Base-by-base conservation (phyloP, 2,113 vertebrate species). In the Orycteropus afer region DNA sequence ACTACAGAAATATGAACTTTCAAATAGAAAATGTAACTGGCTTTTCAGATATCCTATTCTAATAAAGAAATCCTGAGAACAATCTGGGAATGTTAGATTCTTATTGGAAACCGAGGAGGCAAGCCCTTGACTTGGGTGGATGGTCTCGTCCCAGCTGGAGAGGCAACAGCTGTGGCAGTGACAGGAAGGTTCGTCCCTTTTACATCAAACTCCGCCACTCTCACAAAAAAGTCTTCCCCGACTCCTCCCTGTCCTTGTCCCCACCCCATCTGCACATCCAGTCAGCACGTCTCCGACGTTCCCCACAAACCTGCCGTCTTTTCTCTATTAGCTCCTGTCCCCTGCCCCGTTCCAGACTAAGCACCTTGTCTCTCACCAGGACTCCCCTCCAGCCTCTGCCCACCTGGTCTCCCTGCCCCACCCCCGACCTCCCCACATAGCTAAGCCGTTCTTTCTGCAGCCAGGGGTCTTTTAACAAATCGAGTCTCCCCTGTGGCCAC, bases 201-300 rank as follows among this genome's bases (percentile, higher is more conserved):
- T 27, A 29, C n/a, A n/a, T 14, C 34, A 34, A 27, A 23, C 10
- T 5, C 79, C 59, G 22, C 4, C 10, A 1, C 11, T 15, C 67
- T 40, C 53, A 49, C 57, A 18, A 20, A 47, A 12, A 11, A 53
- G 55, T 22, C 32, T 59, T 17, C 67, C 55, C 55, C 4, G 55
- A 57, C 5, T 20, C 15, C 51, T 15, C 17, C 42, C 5, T 32
- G 47, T 13, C 49, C 37, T 37, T 20, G 23, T 18, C 37, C n/a
- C 32, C 61, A 47, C 18, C 13, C 45, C 47, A 32, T 6, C n/a
- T 17, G 15, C 55, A 6, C 29, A 47, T 4, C 22, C 8, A 8
- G 51, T 12, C 9, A 4, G 13, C 32, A 10, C 34, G 7, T 18
- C 6, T 7, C 23, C 8, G 2, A 14, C 0, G 34, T 1, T 1